Evolutionary conservation across 2,113 vertebrate species (phyloP).

Genomic region (Scolopax mira): DNA sequence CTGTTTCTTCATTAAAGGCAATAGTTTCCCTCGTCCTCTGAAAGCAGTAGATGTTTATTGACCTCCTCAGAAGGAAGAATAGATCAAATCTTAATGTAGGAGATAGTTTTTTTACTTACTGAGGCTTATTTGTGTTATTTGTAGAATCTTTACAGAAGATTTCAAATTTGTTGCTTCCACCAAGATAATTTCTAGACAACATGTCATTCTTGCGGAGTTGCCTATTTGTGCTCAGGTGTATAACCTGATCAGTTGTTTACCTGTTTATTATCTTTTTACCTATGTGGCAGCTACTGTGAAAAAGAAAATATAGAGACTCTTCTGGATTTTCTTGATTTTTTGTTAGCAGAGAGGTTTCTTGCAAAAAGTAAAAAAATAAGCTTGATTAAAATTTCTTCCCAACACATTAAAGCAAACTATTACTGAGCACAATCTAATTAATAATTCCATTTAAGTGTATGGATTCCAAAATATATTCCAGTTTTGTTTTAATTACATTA

Average conservation of each 20-base stretch:
- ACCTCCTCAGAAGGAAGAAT: background rate
- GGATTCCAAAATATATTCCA: background rate
- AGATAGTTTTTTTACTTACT: background rate
- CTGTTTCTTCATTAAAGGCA: background rate
- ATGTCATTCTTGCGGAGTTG: background rate
- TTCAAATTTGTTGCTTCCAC: background rate
- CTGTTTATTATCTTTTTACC: background rate
- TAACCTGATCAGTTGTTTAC: background rate
- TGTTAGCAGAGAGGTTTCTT: background rate
- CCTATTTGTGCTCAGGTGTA: background rate
- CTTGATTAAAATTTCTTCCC: background rate
- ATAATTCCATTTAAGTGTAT: background rate
- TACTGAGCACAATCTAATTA: background rate
- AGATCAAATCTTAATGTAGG: background rate
- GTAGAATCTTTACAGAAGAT: background rate
- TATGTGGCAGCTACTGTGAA: background rate
- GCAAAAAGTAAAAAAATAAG: background rate
- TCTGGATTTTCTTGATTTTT: background rate
- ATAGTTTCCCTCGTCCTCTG: background rate
- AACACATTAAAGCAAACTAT: background rate
- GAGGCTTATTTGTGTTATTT: background rate
- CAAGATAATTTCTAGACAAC: background rate
- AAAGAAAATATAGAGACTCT: background rate
- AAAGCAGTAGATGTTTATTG: background rate
- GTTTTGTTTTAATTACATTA: background rate